These are phyloP conservation scores for Scaptomyza pallida DNA, from an alignment of 1,140 invertebrate genomes.

Conservation along the genomic window DNA sequence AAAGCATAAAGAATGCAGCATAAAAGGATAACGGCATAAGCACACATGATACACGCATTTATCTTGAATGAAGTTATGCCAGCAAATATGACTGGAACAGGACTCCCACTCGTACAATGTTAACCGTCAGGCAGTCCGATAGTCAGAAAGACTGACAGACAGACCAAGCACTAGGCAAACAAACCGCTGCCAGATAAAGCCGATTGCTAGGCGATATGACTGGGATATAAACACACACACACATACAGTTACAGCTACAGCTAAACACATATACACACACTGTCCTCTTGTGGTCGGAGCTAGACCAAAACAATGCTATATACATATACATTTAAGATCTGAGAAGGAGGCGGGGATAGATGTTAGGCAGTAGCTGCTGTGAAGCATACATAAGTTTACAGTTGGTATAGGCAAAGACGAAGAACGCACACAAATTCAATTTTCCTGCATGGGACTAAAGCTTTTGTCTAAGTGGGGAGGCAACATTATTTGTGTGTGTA, in stretches of 20 bases:
- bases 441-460: constrained; percentile 34
- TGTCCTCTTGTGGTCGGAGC: constrained; percentile 27
- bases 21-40: constrained; percentile 51
- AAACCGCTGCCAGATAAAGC: constrained; percentile 49
- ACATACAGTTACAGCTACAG: no score
- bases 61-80: constrained; percentile 46
- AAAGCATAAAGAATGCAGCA: constrained; percentile 54
- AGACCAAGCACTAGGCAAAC: constrained; percentile 10
- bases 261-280: constrained; percentile 2
- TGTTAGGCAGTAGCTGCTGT: neutral
- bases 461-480: constrained; percentile 37
- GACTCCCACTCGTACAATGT: constrained; percentile 16
- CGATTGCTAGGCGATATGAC: constrained; percentile 45
- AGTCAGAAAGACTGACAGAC: neutral
- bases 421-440: constrained; percentile 61
- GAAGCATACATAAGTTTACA: constrained; percentile 25
- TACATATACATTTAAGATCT: neutral
- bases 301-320: constrained; percentile 17
- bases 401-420: constrained; percentile 13
- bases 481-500: neutral
- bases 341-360: neutral
- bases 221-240: constrained; percentile 30
- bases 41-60: constrained; percentile 43
- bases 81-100: constrained; percentile 27
- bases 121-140: neutral